Conservation (phyloP, 2,888 invertebrate genomes). For the Lissocephala sabroskyi region DNA sequence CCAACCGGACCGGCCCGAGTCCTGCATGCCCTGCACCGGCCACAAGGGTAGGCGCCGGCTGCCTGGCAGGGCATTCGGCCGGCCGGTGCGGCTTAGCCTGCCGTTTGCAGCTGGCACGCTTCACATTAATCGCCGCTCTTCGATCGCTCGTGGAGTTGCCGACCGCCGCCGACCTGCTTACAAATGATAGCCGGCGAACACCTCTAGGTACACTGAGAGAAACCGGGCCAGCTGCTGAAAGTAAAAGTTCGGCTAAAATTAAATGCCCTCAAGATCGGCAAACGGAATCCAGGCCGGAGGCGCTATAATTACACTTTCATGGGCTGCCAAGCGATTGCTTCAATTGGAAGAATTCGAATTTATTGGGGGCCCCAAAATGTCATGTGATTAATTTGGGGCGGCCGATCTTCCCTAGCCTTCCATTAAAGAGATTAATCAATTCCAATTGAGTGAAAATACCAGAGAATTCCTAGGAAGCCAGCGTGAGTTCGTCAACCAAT, state of each 20-base stretch:
- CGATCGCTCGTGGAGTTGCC: conserved; percentile 17
- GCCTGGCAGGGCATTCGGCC: too few species aligned
- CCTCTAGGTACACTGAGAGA: conserved; percentile 34
- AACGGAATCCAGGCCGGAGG: background rate
- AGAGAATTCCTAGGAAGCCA: too few species aligned
- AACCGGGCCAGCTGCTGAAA: background rate
- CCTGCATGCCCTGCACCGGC: background rate
- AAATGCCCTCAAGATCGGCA: background rate
- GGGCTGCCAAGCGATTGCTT: too few species aligned
- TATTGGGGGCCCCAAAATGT: too few species aligned
- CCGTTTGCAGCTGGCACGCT: conserved; percentile 57
- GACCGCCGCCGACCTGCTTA: conserved; percentile 42
- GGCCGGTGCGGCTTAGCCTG: background rate
- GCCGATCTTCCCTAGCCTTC: too few species aligned
- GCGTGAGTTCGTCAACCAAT: too few species aligned
- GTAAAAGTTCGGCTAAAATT: background rate
- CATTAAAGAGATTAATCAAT: too few species aligned
- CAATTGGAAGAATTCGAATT: too few species aligned
- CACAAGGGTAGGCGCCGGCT: too few species aligned
- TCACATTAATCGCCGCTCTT: conserved; percentile 45
- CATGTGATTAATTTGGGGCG: too few species aligned
- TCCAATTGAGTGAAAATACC: too few species aligned
- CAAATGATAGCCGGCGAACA: conserved; percentile 30
- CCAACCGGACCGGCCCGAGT: background rate
- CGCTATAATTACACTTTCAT: too few species aligned